Base-by-base conservation (phyloP, 2,113 vertebrate genomes). In the Hoplias malabaricus region DNA sequence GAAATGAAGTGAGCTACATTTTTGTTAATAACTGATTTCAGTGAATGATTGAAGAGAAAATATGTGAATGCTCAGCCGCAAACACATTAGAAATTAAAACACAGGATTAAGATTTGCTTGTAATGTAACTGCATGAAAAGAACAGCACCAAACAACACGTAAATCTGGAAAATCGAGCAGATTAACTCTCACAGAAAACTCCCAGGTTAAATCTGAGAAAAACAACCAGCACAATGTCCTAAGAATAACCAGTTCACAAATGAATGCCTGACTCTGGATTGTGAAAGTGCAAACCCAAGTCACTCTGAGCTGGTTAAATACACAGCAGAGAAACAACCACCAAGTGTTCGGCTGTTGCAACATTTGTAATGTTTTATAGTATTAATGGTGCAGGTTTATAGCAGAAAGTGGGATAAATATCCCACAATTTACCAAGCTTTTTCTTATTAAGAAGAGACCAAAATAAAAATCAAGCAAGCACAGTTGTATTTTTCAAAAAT, bases 51-150 rank as follows among this genome's bases (percentile, higher is more conserved):
- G 46, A 8, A 42, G 27, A 40, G 8, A 67, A 46, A 75, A n/a
- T 59, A 74, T 42, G 34, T 56, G 36, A 71, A 75, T 16, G 4
- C 2, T 5, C 13, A 27, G 12, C 63, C 33, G 31, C 53, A n/a
- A n/a, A n/a, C n/a, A n/a, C 69, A 46, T 80, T 66, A 40, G 57
- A n/a, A 73, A 66, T 43, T 69, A 80, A 80, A 78, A 53, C 10
- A 50, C 36, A 74, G 63, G 53, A 78, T 79, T 57, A 54, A 9
- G 46, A 68, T 72, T 59, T 50, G 21, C 10, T 78, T 69, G 36
- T 13, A 73, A 46, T 31, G 16, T 53, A 23, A 40, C 27, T 29
- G 48, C 9, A 63, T 5, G 8, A 23, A 63, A n/a, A 19, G 80
- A 14, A 48, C 13, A 5, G 19, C 11, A 36, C 21, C 27, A 4